Conservation (phyloP, 2,113 vertebrate species). For the Vimba vimba region DNA sequence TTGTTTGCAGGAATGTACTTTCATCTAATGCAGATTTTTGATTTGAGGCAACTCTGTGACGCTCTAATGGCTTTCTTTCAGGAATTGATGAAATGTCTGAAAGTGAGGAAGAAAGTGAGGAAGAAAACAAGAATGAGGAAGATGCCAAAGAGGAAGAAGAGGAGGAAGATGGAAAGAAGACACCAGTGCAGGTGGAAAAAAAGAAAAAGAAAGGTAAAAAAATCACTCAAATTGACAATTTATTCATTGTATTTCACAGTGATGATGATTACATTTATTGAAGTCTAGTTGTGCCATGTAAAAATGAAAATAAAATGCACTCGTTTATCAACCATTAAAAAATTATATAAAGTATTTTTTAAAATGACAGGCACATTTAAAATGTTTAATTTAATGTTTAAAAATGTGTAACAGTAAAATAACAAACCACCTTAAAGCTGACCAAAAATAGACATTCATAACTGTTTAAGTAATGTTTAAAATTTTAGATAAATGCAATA, state of each 20-base stretch:
- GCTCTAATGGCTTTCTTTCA: conserved; percentile 48
- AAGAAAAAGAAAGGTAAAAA: conserved; percentile 85
- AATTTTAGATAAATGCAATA: background rate
- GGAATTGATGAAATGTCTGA: conserved; percentile 88
- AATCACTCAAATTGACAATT: background rate
- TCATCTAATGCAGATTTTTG: background rate
- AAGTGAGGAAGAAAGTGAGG: conserved; percentile 91
- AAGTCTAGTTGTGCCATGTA: background rate
- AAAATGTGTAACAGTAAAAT: background rate
- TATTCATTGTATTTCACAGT: background rate
- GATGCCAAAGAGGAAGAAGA: conserved; percentile 89
- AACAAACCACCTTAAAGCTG: no score
- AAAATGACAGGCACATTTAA: background rate
- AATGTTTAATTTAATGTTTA: background rate
- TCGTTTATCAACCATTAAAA: background rate
- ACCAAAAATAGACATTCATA: background rate
- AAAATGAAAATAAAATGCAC: background rate
- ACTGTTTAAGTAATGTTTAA: background rate
- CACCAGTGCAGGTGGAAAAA: conserved; percentile 82
- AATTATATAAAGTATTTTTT: background rate
- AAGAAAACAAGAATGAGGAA: conserved; percentile 86
- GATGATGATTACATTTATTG: background rate
- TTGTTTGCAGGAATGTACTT: background rate
- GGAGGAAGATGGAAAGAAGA: conserved; percentile 90
- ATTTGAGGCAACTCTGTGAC: background rate